Percentiles rank a stretch among this genome's conserved stretches.
phyloP scores from a whole-genome alignment of 1,140 invertebrate species.

The Neodiprion fabricii region DNA sequence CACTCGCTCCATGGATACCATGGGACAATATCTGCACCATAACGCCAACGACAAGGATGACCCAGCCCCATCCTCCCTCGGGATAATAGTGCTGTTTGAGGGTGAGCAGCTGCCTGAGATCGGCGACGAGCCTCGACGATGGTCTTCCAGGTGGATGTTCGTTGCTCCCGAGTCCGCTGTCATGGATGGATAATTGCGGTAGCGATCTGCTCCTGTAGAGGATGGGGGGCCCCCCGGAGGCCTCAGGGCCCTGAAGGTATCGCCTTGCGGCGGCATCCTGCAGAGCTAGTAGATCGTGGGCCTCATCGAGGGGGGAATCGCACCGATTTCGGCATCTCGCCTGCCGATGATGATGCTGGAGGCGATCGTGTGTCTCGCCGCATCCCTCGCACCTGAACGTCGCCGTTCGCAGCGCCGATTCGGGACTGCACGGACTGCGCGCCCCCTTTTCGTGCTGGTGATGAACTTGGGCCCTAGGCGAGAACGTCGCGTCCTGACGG shows the following conservation, averaged over 20 bases:
- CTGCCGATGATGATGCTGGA: background rate
- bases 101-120: slow-evolving; percentile 66
- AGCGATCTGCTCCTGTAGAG: slow-evolving; percentile 48
- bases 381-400: slow-evolving; percentile 26
- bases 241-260: background rate
- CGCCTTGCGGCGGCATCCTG: slow-evolving; percentile 1
- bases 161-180: slow-evolving; percentile 51
- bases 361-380: slow-evolving; percentile 19
- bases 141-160: slow-evolving; percentile 47
- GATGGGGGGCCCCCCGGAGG: slow-evolving; percentile 29
- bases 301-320: background rate
- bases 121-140: slow-evolving; percentile 52
- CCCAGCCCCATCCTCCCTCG: slow-evolving; percentile 79
- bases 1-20: slow-evolving; percentile 68
- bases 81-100: slow-evolving; percentile 77
- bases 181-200: slow-evolving; percentile 47
- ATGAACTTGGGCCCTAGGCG: background rate
- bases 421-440: too few relatives aligned
- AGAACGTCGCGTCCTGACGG: background rate
- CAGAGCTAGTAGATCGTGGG: background rate
- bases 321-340: slow-evolving; percentile 1
- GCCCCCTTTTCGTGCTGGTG: background rate
- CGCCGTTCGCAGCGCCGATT: background rate
- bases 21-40: slow-evolving; percentile 69
- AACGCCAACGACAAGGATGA: slow-evolving; percentile 67